phyloP scores from a whole-genome alignment of 1,140 invertebrate genomes.

The Muscidifurax raptorellus region DNA sequence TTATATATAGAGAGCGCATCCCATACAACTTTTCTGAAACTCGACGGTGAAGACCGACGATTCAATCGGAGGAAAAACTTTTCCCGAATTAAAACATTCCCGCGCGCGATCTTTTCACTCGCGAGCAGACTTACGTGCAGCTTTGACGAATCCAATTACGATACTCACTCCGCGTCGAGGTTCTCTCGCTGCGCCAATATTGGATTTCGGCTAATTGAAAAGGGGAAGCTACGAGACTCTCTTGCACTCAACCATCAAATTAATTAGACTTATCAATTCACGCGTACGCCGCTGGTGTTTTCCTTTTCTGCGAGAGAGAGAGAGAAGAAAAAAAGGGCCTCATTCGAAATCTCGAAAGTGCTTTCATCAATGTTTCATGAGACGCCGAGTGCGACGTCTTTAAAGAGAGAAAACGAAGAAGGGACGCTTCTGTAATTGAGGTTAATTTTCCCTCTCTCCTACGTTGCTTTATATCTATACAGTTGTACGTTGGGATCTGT shows the following conservation, averaged over 20 bases:
- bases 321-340: not conserved
- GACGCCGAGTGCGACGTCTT: slow-evolving; percentile 32
- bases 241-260: not conserved
- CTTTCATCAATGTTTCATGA: slow-evolving; percentile 61
- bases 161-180: not conserved
- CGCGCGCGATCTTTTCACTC: not conserved
- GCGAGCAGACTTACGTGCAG: not conserved
- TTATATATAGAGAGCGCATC: not conserved
- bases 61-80: slow-evolving; percentile 38
- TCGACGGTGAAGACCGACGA: not conserved
- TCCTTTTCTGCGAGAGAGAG: not conserved
- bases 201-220: slow-evolving; percentile 23
- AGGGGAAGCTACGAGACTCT: not conserved
- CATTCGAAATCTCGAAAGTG: not conserved
- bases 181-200: not conserved
- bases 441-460: not conserved
- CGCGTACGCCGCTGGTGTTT: not conserved
- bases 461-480: not conserved
- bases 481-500: not conserved
- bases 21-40: not conserved
- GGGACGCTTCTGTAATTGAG: not conserved
- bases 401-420: not conserved
- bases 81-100: not conserved
- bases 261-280: slow-evolving; percentile 19
- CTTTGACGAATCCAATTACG: slow-evolving; percentile 5